phyloP scores from a whole-genome alignment of 2,797 vertebrate species.

The Vireo griseus region DNA sequence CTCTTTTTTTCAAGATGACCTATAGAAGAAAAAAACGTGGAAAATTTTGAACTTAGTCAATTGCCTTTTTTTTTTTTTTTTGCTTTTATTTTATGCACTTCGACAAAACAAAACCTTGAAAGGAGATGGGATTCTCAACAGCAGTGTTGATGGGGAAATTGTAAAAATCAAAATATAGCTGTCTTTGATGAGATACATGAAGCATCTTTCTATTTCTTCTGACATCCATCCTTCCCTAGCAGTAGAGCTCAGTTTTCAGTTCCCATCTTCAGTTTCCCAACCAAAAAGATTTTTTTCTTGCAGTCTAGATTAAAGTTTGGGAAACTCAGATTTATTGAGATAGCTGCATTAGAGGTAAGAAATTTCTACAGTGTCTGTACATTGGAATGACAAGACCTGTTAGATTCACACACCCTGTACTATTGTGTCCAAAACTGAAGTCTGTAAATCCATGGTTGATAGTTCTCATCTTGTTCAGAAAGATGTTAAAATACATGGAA shows the following conservation, averaged over 20 bases:
- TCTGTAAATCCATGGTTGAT: not conserved
- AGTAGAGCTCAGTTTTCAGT: not conserved
- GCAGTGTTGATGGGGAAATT: not conserved
- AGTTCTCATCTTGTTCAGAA: not conserved
- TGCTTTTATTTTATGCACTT: not conserved
- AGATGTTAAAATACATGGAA: not conserved
- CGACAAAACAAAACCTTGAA: not conserved
- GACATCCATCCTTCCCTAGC: not conserved
- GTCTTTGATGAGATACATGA: not conserved
- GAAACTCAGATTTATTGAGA: not conserved
- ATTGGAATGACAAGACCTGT: not conserved
- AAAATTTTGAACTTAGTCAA: not conserved
- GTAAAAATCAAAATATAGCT: not conserved
- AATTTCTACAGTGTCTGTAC: not conserved
- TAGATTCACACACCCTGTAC: not conserved
- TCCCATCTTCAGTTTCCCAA: not conserved
- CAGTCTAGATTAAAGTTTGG: not conserved
- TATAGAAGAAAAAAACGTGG: rapidly evolving
- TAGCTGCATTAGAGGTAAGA: not conserved
- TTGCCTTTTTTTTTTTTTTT: not conserved
- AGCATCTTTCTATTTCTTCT: not conserved
- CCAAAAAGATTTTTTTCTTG: not conserved
- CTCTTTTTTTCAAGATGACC: not conserved
- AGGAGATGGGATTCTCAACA: not conserved
- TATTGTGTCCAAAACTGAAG: not conserved